Conservation (phyloP, 2,888 invertebrate species). For the Synergus itoensis region DNA sequence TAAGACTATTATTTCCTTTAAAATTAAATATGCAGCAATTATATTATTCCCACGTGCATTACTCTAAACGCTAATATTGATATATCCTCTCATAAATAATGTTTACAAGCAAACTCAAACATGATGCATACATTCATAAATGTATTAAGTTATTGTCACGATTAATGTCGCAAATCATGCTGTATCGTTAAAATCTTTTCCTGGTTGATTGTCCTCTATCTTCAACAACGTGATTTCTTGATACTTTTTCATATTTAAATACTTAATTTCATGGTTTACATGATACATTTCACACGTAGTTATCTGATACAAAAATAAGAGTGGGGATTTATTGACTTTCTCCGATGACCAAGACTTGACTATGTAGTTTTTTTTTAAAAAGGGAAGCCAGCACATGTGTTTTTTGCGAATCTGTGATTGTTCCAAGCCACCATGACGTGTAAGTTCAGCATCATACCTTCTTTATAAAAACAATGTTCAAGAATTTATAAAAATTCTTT, state of each 20-base stretch:
- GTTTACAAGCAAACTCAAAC: conserved; percentile 16
- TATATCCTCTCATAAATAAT: background rate
- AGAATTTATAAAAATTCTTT: background rate
- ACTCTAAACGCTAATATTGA: background rate
- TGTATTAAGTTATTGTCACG: conserved; percentile 34
- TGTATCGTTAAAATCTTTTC: conserved; percentile 37
- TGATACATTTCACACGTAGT: conserved; percentile 7
- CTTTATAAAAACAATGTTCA: background rate
- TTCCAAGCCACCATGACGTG: background rate
- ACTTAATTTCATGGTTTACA: background rate
- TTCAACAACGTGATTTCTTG: conserved; percentile 30
- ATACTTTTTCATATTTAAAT: background rate
- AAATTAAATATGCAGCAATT: background rate
- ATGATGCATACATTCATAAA: background rate
- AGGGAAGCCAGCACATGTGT: background rate
- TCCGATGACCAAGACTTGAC: background rate
- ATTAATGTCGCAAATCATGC: conserved; percentile 15
- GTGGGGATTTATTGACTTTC: background rate
- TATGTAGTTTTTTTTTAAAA: background rate
- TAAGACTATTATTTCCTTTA: background rate
- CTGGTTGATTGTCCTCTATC: conserved; percentile 32
- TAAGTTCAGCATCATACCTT: background rate
- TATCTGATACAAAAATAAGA: background rate
- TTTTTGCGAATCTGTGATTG: conserved; percentile 1
- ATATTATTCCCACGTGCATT: background rate